A percentile compares a stretch with the other conserved stretches of the same genome.
Conservation (phyloP, 2,113 vertebrate species). For the Calyptommatus sinebrachiatus region DNA sequence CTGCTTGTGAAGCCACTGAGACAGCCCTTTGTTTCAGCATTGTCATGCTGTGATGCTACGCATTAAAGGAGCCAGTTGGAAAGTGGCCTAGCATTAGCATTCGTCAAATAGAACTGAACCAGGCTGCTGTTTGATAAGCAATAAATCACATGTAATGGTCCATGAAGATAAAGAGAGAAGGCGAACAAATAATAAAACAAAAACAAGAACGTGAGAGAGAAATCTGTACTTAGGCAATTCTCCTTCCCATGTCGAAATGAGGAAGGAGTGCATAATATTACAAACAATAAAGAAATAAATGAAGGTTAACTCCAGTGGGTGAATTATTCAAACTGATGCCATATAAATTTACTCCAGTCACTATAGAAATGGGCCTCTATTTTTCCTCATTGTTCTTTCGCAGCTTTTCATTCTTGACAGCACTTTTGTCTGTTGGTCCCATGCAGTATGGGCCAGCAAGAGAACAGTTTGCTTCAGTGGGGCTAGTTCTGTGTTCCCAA, state of each 20-base stretch:
- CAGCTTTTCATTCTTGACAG: background rate
- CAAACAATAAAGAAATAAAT: slow-evolving; percentile 10
- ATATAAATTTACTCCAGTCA: slow-evolving; percentile 8
- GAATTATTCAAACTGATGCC: slow-evolving; percentile 7
- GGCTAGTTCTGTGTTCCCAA: background rate
- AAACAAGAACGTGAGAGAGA: background rate
- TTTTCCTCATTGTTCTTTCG: slow-evolving; percentile 1
- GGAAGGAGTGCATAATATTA: slow-evolving; percentile 8
- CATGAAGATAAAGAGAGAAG: background rate
- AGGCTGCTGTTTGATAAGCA: slow-evolving; percentile 21
- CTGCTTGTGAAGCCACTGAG: background rate
- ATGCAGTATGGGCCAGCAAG: background rate
- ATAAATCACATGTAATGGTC: slow-evolving; percentile 23
- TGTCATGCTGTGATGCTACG: slow-evolving; percentile 16
- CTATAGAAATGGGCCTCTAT: slow-evolving; percentile 4
- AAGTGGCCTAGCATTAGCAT: slow-evolving; percentile 9
- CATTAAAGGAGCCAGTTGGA: slow-evolving; percentile 4
- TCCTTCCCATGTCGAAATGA: background rate
- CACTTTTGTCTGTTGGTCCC: slow-evolving; percentile 1
- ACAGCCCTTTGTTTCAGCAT: slow-evolving; percentile 1
- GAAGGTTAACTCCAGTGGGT: background rate
- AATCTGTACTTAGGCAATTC: background rate
- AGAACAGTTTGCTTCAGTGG: background rate
- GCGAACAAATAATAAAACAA: background rate
- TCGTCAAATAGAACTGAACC: slow-evolving; percentile 19